These are phyloP conservation scores for Lutra lutra DNA, from an alignment of 2,797 vertebrate species.

Conservation along the genomic window DNA sequence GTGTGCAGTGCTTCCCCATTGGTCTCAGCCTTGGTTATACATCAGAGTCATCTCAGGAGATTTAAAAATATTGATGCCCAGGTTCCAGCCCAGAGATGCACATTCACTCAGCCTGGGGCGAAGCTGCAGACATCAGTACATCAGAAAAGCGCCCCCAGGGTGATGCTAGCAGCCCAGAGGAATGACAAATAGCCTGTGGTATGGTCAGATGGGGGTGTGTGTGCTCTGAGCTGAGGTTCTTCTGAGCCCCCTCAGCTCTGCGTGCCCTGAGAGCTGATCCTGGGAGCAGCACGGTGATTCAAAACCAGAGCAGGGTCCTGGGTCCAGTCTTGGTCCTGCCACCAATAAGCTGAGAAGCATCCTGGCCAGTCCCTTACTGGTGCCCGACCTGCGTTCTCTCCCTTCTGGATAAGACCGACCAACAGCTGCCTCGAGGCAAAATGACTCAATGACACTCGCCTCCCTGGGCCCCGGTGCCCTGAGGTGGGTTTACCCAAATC, in stretches of 20 bases:
- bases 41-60: background rate
- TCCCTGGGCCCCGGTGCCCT: background rate
- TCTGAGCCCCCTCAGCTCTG: background rate
- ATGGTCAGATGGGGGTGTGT: background rate
- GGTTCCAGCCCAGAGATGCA: background rate
- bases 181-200: background rate
- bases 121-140: background rate
- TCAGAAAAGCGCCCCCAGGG: background rate
- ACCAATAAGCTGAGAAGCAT: background rate
- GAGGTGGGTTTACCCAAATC: background rate
- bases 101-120: background rate
- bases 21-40: background rate
- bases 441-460: background rate
- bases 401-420: background rate
- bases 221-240: background rate
- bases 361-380: background rate
- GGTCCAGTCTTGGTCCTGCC: background rate
- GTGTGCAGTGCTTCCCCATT: background rate
- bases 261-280: background rate
- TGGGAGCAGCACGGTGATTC: background rate
- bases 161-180: background rate
- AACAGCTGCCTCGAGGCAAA: background rate
- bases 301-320: fast-evolving
- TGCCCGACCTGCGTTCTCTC: background rate
- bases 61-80: background rate